Evolutionary conservation across 1,140 invertebrate species (phyloP), one percentile per base, ranked within the genome.

Genomic region (Bombus confusus): DNA sequence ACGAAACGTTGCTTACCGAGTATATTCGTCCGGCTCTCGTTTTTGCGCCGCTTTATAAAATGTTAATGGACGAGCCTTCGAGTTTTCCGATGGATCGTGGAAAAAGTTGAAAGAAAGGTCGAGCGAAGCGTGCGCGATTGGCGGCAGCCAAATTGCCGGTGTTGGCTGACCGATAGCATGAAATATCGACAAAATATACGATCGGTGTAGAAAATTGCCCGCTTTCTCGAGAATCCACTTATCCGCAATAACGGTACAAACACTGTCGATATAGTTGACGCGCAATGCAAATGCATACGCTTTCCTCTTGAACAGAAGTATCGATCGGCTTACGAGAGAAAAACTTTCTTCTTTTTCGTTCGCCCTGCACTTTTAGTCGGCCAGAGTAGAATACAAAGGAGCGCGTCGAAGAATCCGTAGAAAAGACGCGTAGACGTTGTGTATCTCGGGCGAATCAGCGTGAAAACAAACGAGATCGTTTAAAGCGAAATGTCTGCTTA

Each of bases 211-310:
- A 72, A 80, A 85, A 85, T 85, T 85, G 52, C 37, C 64, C 37
- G 82, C 76, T 84, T 84, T 84, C 81, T 76, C 76, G 82, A n/a
- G 82, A n/a, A 59, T 47, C 52, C 39, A 22, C 64, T 74, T 57
- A 22, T 22, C n/a, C 12, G 22, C 22, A 57, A 15, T 79, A 84
- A 83, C 82, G 82, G 82, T 69, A 69, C 43, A 69, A 52, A 28
- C 37, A 59, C 15, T 39, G 68, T 72, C 83, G 83, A 80, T 80
- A 80, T 43, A 80, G 25, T 72, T 52, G 52, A 72, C 25, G 52
- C 3, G 52, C 39, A 12, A 83, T 59, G 31, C 68, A 64, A 69
- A 66, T 41, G 77, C 69, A 18, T 69, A 76, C 77, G 64, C 57
- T 68, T 81, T 81, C 73, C 74, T 87, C 68, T 68, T 39, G 43